Evolutionary conservation across 2,888 invertebrate genomes (phyloP).

Genomic region (Melanophora roralis): DNA sequence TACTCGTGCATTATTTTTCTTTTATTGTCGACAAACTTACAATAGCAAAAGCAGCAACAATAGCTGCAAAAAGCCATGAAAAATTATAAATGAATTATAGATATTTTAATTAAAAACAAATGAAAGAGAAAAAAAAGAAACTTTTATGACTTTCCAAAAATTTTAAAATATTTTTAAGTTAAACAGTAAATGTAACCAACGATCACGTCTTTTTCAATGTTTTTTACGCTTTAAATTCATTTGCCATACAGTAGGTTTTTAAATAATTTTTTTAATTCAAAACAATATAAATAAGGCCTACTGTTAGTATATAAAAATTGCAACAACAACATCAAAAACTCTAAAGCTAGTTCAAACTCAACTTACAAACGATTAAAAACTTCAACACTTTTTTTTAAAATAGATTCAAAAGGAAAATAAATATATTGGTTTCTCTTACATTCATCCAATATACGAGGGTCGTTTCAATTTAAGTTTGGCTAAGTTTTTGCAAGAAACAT

Average conservation of each 20-base stretch:
- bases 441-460: not conserved
- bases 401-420: not conserved
- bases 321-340: not conserved
- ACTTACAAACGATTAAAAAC: not conserved
- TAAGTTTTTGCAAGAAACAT: not conserved
- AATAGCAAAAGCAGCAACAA: not conserved
- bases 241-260: not conserved
- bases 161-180: constrained; percentile 28
- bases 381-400: not conserved
- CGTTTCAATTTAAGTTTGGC: not conserved
- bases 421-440: not conserved
- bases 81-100: constrained; percentile 31
- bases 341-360: constrained; percentile 12
- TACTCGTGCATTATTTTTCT: constrained; percentile 27
- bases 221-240: constrained; percentile 29
- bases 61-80: not conserved
- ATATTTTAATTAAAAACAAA: constrained; percentile 58
- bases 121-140: constrained; percentile 61
- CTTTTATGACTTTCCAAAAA: constrained; percentile 58
- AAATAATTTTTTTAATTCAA: not conserved
- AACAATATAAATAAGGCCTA: constrained; percentile 2
- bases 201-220: constrained; percentile 38
- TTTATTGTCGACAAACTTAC: not conserved
- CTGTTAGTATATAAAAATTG: not conserved
- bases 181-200: constrained; percentile 46